Percentiles rank a stretch among this genome's conserved stretches.
Conservation (phyloP, 2,797 vertebrate species). For the Macropodus opercularis region DNA sequence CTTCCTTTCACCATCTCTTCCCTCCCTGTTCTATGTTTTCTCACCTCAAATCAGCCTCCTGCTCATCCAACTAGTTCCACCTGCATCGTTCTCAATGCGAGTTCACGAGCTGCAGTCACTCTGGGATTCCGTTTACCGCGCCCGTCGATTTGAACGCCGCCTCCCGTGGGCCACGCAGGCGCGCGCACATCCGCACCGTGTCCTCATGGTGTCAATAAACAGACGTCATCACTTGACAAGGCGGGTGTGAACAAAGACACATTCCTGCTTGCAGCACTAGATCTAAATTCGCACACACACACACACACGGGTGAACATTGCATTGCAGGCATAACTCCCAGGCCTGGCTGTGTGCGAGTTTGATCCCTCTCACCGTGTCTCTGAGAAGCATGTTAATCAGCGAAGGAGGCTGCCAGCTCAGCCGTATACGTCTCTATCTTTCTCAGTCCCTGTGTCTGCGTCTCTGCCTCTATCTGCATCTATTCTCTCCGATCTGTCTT, state of each 20-base stretch:
- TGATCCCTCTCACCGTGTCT: slow-evolving; percentile 74
- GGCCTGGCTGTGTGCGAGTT: slow-evolving; percentile 66
- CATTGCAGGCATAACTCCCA: slow-evolving; percentile 70
- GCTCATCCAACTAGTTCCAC: slow-evolving; percentile 65
- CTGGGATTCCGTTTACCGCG: slow-evolving; percentile 6
- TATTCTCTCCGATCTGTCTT: slow-evolving; percentile 50
- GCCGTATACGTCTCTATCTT: slow-evolving; percentile 62
- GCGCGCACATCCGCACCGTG: slow-evolving; percentile 3
- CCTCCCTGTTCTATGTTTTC: slow-evolving; percentile 21
- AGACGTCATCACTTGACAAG: slow-evolving; percentile 44
- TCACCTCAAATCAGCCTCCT: slow-evolving; percentile 68
- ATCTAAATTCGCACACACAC: slow-evolving; percentile 39
- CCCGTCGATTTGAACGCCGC: slow-evolving; percentile 59
- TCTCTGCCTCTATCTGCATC: slow-evolving; percentile 51
- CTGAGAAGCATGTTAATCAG: slow-evolving; percentile 82
- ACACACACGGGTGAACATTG: slow-evolving; percentile 39
- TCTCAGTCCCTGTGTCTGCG: slow-evolving; percentile 38
- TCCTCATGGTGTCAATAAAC: slow-evolving; percentile 57
- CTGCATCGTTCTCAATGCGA: slow-evolving; percentile 48
- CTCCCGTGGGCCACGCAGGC: slow-evolving; percentile 25
- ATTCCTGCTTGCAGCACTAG: slow-evolving; percentile 27
- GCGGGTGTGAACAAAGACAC: slow-evolving; percentile 54
- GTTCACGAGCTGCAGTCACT: slow-evolving; percentile 32
- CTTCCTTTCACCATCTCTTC: slow-evolving; percentile 5
- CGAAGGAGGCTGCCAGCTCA: slow-evolving; percentile 65